Conservation (phyloP, 2,888 invertebrate genomes). For the Euproctis similis region DNA sequence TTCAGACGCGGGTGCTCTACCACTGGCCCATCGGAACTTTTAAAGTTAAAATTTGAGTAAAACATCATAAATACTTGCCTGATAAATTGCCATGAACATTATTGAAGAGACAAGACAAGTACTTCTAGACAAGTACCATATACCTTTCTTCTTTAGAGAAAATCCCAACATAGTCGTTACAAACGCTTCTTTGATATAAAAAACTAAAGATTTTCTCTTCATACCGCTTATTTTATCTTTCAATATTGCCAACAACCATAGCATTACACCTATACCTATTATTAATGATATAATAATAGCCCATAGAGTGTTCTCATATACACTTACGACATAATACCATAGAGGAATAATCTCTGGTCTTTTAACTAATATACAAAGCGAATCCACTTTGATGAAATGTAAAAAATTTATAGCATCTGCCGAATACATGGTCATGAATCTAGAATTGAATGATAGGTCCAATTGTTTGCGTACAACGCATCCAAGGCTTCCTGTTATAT, state of each 20-base stretch:
- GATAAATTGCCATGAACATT: constrained; percentile 32
- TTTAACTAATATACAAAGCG: constrained; percentile 33
- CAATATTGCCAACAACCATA: constrained; percentile 27
- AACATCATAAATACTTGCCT: constrained; percentile 37
- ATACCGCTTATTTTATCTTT: constrained; percentile 7
- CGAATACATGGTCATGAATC: constrained; percentile 37
- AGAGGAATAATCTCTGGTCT: constrained; percentile 27
- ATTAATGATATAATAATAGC: constrained; percentile 12
- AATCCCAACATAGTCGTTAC: constrained; percentile 31
- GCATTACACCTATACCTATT: constrained; percentile 18
- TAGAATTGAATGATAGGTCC: constrained; percentile 48
- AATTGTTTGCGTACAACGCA: constrained; percentile 27
- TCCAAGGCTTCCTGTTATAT: constrained; percentile 33
- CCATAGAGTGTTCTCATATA: constrained; percentile 12
- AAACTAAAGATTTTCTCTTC: constrained; percentile 8
- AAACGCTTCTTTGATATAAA: constrained; percentile 21
- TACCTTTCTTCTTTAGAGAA: constrained; percentile 18
- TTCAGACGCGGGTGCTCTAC: no score
- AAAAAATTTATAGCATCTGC: constrained; percentile 25
- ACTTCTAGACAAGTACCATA: constrained; percentile 24
- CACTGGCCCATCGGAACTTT: no score
- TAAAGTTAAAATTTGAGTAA: no score
- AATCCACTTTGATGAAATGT: constrained; percentile 28
- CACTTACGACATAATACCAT: constrained; percentile 32
- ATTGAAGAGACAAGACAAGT: constrained; percentile 32